Evolutionary conservation across 2,888 invertebrate genomes (phyloP), one percentile per base, ranked within the genome.

Genomic region (Odontomyia ornata): DNA sequence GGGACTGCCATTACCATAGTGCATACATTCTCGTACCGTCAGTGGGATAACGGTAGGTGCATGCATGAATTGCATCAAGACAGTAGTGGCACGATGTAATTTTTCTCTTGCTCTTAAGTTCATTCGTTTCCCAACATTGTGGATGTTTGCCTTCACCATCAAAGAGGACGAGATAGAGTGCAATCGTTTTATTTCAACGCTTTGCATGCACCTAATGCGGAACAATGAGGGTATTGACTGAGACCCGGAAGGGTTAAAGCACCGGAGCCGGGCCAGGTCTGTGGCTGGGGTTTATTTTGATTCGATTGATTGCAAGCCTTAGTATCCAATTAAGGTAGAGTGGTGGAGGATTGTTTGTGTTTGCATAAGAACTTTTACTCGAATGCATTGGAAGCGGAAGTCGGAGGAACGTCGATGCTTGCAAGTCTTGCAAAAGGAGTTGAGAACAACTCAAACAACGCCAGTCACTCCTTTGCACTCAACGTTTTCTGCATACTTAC

Each of bases 271-370:
- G 47, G 15, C 36, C 13, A 25, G 46, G 46, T 47, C 23, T 69
- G 7, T 30, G 36, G 65, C 9, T n/a, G 36, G 36, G 36, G 30
- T 36, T 65, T 69, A 69, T 69, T 69, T 69, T 69, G 69, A 69
- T 69, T 69, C 69, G 27, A 69, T 69, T 69, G 69, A 69, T 69
- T 69, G 69, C 69, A 69, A 43, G 47, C 47, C 30, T 30, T 69
- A 21, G 69, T 27, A 69, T 69, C 69, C 69, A 69, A 69, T 69
- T 69, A 69, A n/a, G 69, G 69, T 69, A 21, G 46, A 46, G 69
- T 69, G 27, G 69, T 25, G 23, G 25, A 69, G 65, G 25, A 1
- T n/a, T 69, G 69, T 46, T 69, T 69, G 69, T 69, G 69, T 46
- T 69, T 69, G 69, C 69, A 69, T 69, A 47, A 46, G 47, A 69